A percentile compares a stretch with the other conserved stretches of the same genome.
phyloP scores from a whole-genome alignment of 2,797 vertebrate genomes.

The Anabas testudineus region DNA sequence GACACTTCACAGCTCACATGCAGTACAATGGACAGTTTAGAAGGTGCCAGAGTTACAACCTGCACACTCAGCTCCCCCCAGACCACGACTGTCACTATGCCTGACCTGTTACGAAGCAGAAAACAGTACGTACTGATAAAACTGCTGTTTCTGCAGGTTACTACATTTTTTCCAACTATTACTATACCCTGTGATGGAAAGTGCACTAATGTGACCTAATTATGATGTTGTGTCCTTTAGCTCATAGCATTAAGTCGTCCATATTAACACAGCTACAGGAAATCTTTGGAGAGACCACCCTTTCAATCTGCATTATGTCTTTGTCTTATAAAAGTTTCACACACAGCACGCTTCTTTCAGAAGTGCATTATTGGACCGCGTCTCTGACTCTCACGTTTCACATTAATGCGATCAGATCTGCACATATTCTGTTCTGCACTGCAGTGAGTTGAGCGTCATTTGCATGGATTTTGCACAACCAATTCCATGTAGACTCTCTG shows the following conservation, averaged over 20 bases:
- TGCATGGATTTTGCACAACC: conserved; percentile 59
- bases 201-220: conserved; percentile 1
- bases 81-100: conserved; percentile 21
- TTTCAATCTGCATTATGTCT: conserved; percentile 18
- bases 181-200: neutral
- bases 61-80: conserved; percentile 23
- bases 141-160: neutral
- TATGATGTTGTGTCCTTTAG: neutral
- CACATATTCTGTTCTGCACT: conserved; percentile 9
- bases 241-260: neutral
- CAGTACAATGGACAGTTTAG: conserved; percentile 21
- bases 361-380: conserved; percentile 48
- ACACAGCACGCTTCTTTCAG: neutral
- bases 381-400: conserved; percentile 38
- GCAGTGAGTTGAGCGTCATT: conserved; percentile 42
- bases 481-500: conserved; percentile 21
- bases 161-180: neutral
- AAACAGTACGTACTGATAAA: conserved; percentile 5
- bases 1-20: conserved; percentile 31
- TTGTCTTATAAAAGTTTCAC: neutral
- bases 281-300: conserved; percentile 22
- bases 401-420: conserved; percentile 22
- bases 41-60: conserved; percentile 22
- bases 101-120: conserved; percentile 16
- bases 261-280: conserved; percentile 10